A percentile compares a stretch with the other conserved stretches of the same genome.
Evolutionary conservation across 2,113 vertebrate genomes (phyloP).

Genomic region (western clawed frog (Xenopus tropicalis)): UCB_Xtro_10.0 CM004451.2:49961501-49962000

Average conservation of each 20-base stretch:
- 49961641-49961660: constrained; percentile 43
- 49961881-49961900: constrained; percentile 15
- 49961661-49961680: constrained; percentile 42
- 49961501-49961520: not conserved
- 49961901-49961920: not conserved
- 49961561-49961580: not conserved
- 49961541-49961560: constrained; percentile 3
- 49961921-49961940: not conserved
- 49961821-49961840: constrained; percentile 20
- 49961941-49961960: not conserved
- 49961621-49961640: constrained; percentile 32
- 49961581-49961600: constrained; percentile 7
- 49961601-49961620: constrained; percentile 35
- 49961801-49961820: not conserved
- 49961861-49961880: constrained; percentile 6
- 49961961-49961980: not conserved
- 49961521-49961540: not conserved
- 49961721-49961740: constrained; percentile 42
- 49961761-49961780: not conserved
- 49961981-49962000: no score
- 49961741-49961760: constrained; percentile 28
- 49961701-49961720: constrained; percentile 28
- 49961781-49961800: not conserved
- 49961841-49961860: constrained; percentile 22
- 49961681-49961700: constrained; percentile 36